Conservation (phyloP, 2,113 vertebrate genomes). For the Entomyzon cyanotis region DNA sequence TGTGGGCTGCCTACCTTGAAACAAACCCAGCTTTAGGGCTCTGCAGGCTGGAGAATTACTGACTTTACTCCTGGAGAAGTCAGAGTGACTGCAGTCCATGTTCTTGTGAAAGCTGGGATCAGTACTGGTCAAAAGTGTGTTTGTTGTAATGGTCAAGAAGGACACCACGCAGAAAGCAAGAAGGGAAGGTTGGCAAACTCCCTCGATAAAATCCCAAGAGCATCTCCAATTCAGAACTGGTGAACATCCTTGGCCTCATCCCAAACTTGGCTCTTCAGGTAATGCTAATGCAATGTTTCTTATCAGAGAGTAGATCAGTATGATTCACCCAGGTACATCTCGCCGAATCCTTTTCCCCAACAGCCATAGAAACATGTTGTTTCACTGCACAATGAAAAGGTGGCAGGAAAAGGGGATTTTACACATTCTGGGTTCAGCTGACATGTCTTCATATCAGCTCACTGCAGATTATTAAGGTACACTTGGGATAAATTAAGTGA, state of each 20-base stretch:
- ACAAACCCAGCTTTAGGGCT: not conserved
- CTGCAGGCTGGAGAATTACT: not conserved
- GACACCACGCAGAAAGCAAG: not conserved
- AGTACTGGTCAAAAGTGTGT: not conserved
- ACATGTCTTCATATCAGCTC: not conserved
- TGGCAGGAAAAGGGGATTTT: not conserved
- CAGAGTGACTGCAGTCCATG: not conserved
- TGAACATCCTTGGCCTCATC: not conserved
- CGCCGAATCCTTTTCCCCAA: not conserved
- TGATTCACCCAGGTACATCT: not conserved
- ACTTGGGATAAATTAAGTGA: not conserved
- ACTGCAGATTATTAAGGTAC: not conserved
- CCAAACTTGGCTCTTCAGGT: not conserved
- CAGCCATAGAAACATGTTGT: not conserved
- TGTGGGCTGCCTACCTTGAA: not conserved
- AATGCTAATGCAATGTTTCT: not conserved
- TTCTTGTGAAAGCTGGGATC: not conserved
- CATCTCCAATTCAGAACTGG: not conserved
- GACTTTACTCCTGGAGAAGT: not conserved
- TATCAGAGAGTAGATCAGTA: not conserved
- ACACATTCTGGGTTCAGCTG: not conserved
- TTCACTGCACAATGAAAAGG: not conserved
- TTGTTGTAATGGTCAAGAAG: not conserved
- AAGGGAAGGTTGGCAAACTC: not conserved
- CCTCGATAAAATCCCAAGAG: rapidly evolving